Evolutionary conservation across 2,797 vertebrate species (phyloP).

Genomic region (Chromobotia macracanthus): DNA sequence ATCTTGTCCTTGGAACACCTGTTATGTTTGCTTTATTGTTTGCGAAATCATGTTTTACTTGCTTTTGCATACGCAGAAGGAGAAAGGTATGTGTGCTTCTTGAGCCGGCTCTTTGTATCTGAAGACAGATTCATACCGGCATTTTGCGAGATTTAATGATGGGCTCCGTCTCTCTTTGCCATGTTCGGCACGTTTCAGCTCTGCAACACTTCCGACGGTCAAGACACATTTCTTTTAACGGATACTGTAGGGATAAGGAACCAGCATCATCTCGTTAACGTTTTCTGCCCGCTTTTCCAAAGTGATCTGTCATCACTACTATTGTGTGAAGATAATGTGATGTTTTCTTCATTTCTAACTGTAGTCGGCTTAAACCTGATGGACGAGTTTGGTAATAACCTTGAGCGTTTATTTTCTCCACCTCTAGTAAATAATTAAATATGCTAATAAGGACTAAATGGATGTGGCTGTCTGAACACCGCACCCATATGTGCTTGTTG

Average conservation of each 20-base stretch:
- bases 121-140: background rate
- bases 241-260: background rate
- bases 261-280: background rate
- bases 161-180: no score
- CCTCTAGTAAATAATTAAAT: background rate
- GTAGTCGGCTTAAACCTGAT: background rate
- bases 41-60: background rate
- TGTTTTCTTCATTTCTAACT: background rate
- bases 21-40: slow-evolving; percentile 1
- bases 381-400: background rate
- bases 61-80: background rate
- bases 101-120: no score
- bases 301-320: slow-evolving; percentile 5
- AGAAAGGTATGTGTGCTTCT: background rate
- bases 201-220: background rate
- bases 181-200: background rate
- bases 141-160: background rate
- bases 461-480: no score
- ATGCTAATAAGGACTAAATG: no score
- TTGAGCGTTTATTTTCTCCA: background rate
- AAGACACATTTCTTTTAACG: slow-evolving; percentile 11
- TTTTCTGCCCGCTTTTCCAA: background rate
- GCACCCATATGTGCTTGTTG: no score
- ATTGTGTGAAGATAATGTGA: background rate
- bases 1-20: slow-evolving; percentile 48